phyloP scores from a whole-genome alignment of 2,888 invertebrate species.

The Drosophila cracens region DNA sequence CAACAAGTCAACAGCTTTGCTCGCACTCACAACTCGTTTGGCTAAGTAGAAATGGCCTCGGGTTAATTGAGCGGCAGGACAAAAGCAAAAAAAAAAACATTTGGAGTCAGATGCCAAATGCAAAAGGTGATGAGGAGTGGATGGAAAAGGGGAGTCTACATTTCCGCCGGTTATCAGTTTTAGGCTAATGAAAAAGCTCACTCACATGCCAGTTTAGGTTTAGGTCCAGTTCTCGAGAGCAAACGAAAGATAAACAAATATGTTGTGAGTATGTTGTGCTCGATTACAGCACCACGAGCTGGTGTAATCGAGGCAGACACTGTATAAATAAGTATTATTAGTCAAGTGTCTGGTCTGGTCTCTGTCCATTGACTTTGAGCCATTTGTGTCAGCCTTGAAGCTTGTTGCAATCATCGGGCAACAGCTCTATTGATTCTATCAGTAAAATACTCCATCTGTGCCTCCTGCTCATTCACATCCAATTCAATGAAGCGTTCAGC shows the following conservation, averaged over 20 bases:
- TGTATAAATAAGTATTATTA: constrained; percentile 51
- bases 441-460: background rate
- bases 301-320: constrained; percentile 45
- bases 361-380: constrained; percentile 34
- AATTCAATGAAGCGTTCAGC: constrained; percentile 74
- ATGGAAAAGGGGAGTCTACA: constrained; percentile 24
- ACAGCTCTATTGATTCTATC: constrained; percentile 52
- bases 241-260: constrained; percentile 78
- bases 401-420: constrained; percentile 30
- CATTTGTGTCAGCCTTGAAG: constrained; percentile 12
- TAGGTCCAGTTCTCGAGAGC: constrained; percentile 34
- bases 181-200: constrained; percentile 64
- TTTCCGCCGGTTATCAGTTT: constrained; percentile 65
- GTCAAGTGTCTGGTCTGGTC: constrained; percentile 32
- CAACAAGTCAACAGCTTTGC: constrained; percentile 76
- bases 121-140: background rate
- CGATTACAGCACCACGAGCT: constrained; percentile 36
- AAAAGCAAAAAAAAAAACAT: constrained; percentile 8
- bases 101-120: constrained; percentile 21
- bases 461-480: constrained; percentile 45
- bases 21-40: constrained; percentile 68
- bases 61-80: constrained; percentile 74
- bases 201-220: constrained; percentile 1
- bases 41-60: constrained; percentile 70
- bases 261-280: constrained; percentile 30